phyloP scores from a whole-genome alignment of 2,797 vertebrate genomes.

The Hybognathus amarus region DNA sequence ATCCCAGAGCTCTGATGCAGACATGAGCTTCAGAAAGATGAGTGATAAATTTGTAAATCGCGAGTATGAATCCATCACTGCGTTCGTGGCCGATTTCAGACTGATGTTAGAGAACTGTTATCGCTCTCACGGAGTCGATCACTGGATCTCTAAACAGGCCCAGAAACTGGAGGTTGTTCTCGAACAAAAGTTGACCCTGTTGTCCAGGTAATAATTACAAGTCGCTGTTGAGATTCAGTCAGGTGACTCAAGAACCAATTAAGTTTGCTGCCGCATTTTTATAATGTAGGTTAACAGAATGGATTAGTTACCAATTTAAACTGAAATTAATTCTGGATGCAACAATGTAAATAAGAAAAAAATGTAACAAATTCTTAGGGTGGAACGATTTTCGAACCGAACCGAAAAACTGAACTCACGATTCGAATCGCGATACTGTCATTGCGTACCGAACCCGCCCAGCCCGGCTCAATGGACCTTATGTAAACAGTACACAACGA shows the following conservation, averaged over 20 bases:
- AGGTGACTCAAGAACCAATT: background rate
- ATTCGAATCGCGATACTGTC: no score
- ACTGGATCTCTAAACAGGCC: slow-evolving; percentile 95
- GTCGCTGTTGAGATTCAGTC: background rate
- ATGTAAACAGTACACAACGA: no score
- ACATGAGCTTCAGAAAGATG: slow-evolving; percentile 87
- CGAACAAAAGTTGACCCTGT: slow-evolving; percentile 93
- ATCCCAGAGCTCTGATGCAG: slow-evolving; percentile 41
- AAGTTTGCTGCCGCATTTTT: background rate
- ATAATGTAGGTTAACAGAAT: background rate
- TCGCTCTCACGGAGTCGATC: slow-evolving; percentile 90
- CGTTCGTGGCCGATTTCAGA: slow-evolving; percentile 94
- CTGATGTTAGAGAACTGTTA: slow-evolving; percentile 94
- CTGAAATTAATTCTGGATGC: background rate
- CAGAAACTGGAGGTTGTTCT: slow-evolving; percentile 96
- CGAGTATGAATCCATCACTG: slow-evolving; percentile 87
- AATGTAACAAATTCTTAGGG: background rate
- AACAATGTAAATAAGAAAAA: background rate
- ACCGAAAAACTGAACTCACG: no score
- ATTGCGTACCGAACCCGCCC: no score
- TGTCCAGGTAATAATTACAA: slow-evolving; percentile 84
- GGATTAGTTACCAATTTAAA: background rate
- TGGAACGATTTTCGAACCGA: no score
- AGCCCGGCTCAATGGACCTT: no score
- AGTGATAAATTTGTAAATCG: slow-evolving; percentile 87